Base-by-base conservation (phyloP, 2,797 vertebrate genomes). In the Poecile montanus region DNA sequence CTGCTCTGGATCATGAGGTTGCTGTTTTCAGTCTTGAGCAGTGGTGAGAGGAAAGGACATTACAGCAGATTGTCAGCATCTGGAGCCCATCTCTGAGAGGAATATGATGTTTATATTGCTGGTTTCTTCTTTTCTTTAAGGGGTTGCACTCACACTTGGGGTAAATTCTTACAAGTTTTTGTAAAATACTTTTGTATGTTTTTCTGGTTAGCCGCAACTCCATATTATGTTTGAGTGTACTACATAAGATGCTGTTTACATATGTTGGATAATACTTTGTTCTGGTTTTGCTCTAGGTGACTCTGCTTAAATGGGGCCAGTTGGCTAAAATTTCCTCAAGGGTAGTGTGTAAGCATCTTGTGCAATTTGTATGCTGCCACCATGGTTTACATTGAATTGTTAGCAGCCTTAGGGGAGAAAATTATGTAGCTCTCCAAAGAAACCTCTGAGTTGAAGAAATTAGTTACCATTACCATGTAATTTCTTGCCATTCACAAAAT, bases 231-330 rank as follows among this genome's bases (percentile, higher is more conserved):
- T 66, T 16, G 3, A 50, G 48, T 36, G 23, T 45, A 71, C 22
- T 70, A 22, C 4, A 3, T 26, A 40, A 48, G 10, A 34, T 26
- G 30, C 11, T 6, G 0, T 57, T 78, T 58, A n/a, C 2, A 1
- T 71, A 40, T 6, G 4, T 26, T 78, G 25, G 25, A 57, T 53
- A 70, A 25, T 25, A 20, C 14, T 71, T 44, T 27, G 19, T 68
- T 79, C 27, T 88, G 9, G 42, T 93, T 82, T 60, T 36, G 11
- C 32, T 80, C 16, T 29, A 45, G 6, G 17, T 62, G 14, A n/a
- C 45, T 71, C 9, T 45, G 36, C 68, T 36, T 71, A 30, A 56
- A 4, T 65, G 42, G 38, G 21, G 10, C n/a, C 60, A 22, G 10
- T 54, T 54, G 45, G 29, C 10, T 56, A 47, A 81, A 65, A 88